Evolutionary conservation across 2,888 invertebrate genomes (phyloP).

Genomic region (Tryphoninae sp.): DNA sequence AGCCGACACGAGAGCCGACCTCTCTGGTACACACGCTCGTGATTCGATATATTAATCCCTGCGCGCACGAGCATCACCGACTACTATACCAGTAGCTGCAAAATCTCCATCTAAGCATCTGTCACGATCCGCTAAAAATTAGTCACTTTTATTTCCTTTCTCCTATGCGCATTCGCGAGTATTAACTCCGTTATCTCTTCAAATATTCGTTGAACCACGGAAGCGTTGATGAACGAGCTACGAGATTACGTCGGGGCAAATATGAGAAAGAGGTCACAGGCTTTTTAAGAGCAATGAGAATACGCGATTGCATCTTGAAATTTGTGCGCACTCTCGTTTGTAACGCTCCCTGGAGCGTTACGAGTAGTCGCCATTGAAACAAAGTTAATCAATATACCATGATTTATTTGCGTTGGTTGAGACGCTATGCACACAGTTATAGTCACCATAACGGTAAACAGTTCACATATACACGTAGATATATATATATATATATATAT

Average conservation of each 20-base stretch:
- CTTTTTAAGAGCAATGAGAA: not conserved
- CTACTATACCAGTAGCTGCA: not conserved
- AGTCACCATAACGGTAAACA: not conserved
- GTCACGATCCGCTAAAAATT: slow-evolving; percentile 25
- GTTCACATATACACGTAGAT: slow-evolving; percentile 2
- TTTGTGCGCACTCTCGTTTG: not conserved
- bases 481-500: slow-evolving; percentile 36
- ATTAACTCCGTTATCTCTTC: slow-evolving; percentile 13
- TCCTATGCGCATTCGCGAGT: not conserved
- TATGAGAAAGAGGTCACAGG: too few relatives aligned
- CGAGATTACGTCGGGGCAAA: too few relatives aligned
- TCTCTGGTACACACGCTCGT: not conserved
- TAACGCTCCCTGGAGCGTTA: slow-evolving; percentile 22
- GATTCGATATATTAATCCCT: slow-evolving; percentile 51
- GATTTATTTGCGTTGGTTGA: slow-evolving; percentile 59
- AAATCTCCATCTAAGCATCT: slow-evolving; percentile 20
- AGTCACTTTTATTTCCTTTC: slow-evolving; percentile 8
- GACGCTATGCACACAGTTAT: slow-evolving; percentile 41
- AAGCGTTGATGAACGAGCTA: too few relatives aligned
- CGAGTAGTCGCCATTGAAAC: slow-evolving; percentile 31
- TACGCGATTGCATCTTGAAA: not conserved
- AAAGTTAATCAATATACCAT: slow-evolving; percentile 59
- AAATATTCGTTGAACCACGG: too few relatives aligned
- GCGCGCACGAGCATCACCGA: not conserved
- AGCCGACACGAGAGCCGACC: slow-evolving; percentile 25